Percentiles rank a stretch among this genome's conserved stretches.
Conservation (phyloP, 2,797 vertebrate genomes). For the Macropus fuliginosus region DNA sequence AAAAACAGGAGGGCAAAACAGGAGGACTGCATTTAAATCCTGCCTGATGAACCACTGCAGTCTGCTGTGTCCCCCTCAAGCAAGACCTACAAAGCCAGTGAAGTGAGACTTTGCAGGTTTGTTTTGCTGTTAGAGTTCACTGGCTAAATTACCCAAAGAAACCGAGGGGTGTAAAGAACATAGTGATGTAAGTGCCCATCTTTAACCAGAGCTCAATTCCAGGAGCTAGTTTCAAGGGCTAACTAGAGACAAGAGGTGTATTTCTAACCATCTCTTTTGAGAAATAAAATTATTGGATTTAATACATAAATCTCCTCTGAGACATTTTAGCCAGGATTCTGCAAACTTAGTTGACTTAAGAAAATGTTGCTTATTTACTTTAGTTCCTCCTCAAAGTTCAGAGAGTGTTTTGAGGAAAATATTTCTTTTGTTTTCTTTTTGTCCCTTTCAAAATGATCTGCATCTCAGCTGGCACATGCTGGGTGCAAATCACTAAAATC, state of each 20-base stretch:
- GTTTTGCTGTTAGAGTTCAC: fast-evolving
- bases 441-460: background rate
- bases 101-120: background rate
- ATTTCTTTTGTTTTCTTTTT: background rate
- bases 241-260: background rate
- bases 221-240: fast-evolving
- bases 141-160: fast-evolving
- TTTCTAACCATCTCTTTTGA: background rate
- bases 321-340: background rate
- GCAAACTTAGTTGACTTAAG: background rate
- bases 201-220: fast-evolving
- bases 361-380: background rate
- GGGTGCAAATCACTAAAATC: conserved; percentile 56
- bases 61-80: background rate
- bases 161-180: background rate
- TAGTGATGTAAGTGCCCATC: no score
- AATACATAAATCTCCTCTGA: background rate
- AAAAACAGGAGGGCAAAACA: background rate
- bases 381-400: background rate
- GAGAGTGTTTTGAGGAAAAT: background rate
- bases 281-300: background rate
- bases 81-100: background rate
- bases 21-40: background rate
- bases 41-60: background rate
- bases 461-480: background rate